A percentile compares a stretch with the other conserved stretches of the same genome.
phyloP scores from a whole-genome alignment of 2,888 invertebrate species.

The Dynastes hyllus region DNA sequence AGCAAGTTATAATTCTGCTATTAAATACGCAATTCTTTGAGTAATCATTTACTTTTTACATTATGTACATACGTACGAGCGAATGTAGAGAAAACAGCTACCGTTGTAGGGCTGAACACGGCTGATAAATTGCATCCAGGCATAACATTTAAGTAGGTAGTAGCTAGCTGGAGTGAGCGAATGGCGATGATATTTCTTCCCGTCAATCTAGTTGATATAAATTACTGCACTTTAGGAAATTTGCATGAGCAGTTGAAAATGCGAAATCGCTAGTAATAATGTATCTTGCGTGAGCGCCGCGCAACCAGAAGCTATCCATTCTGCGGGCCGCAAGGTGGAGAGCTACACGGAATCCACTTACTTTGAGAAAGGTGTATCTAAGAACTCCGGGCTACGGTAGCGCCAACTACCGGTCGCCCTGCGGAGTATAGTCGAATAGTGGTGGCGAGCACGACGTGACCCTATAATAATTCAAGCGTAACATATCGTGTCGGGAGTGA shows the following conservation, averaged over 20 bases:
- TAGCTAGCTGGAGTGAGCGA: neutral
- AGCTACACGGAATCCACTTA: slow-evolving; percentile 12
- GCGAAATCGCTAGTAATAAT: slow-evolving; percentile 18
- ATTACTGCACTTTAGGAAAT: slow-evolving; percentile 29
- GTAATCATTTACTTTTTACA: too few species aligned
- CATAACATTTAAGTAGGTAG: neutral
- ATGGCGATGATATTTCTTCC: slow-evolving; percentile 12
- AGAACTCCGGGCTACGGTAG: too few species aligned
- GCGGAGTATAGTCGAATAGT: neutral
- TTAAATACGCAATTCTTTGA: too few species aligned
- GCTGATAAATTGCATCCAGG: slow-evolving; percentile 2
- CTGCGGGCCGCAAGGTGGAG: neutral
- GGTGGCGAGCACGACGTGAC: neutral
- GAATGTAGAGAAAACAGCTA: too few species aligned
- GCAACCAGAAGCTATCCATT: slow-evolving; percentile 28
- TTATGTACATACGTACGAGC: too few species aligned
- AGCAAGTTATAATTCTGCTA: too few species aligned
- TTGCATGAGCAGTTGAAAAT: slow-evolving; percentile 23
- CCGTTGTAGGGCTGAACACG: too few species aligned
- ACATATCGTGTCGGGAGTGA: slow-evolving; percentile 21
- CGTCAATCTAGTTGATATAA: slow-evolving; percentile 21
- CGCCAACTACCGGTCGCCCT: too few species aligned
- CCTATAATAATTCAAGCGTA: slow-evolving; percentile 25
- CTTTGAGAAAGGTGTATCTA: neutral
- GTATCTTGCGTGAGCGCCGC: slow-evolving; percentile 13